Conservation (phyloP, 2,888 invertebrate species). For the Cantharis flavilabris region DNA sequence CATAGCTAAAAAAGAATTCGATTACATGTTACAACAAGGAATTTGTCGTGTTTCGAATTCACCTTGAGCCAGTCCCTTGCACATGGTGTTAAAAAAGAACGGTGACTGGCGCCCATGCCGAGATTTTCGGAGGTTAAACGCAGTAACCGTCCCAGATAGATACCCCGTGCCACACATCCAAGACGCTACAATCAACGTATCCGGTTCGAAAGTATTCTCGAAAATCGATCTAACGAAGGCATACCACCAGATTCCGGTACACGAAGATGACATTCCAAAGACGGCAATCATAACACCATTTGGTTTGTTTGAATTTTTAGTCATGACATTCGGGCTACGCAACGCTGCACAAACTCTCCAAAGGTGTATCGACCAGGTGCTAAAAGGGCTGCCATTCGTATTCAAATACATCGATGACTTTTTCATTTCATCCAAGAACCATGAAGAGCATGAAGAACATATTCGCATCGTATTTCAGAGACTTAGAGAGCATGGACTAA, state of each 20-base stretch:
- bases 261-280: too few relatives aligned
- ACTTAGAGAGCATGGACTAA: too few relatives aligned
- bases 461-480: too few relatives aligned
- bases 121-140: slow-evolving; percentile 43
- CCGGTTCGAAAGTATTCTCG: background rate
- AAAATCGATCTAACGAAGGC: background rate
- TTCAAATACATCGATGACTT: too few relatives aligned
- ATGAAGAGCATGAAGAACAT: too few relatives aligned
- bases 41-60: slow-evolving; percentile 52
- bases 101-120: slow-evolving; percentile 35
- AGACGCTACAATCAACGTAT: too few relatives aligned
- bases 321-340: slow-evolving; percentile 38
- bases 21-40: slow-evolving; percentile 42
- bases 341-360: slow-evolving; percentile 40
- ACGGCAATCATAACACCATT: too few relatives aligned
- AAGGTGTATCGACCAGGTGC: slow-evolving; percentile 30
- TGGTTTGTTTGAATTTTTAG: too few relatives aligned
- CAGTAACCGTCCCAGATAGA: slow-evolving; percentile 30
- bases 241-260: slow-evolving; percentile 16
- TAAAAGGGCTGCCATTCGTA: too few relatives aligned
- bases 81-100: slow-evolving; percentile 32
- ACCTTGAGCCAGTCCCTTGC: slow-evolving; percentile 50
- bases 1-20: background rate
- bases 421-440: too few relatives aligned
- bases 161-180: slow-evolving; percentile 47